phyloP scores from a whole-genome alignment of 2,113 vertebrate species.

The Myiagra hebetior region DNA sequence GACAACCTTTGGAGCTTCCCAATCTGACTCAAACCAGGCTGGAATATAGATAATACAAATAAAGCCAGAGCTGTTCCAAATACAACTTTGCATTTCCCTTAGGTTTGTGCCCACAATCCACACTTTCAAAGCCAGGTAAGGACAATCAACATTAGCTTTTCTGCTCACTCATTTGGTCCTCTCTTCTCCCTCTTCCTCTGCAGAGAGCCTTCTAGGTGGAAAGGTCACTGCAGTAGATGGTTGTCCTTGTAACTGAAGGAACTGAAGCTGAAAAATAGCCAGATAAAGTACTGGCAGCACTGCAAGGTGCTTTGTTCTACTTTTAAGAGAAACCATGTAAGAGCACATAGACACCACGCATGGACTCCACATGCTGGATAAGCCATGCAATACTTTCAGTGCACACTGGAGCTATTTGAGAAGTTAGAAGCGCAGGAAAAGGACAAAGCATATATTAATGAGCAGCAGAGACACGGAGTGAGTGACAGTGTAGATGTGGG shows the following conservation, averaged over 20 bases:
- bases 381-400: background rate
- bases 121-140: background rate
- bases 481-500: background rate
- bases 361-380: background rate
- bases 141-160: conserved; percentile 12
- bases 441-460: background rate
- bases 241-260: background rate
- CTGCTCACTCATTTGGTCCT: conserved; percentile 4
- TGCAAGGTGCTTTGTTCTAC: background rate
- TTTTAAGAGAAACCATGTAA: background rate
- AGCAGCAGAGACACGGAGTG: background rate
- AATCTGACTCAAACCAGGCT: background rate
- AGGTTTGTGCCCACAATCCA: background rate
- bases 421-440: background rate
- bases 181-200: conserved; percentile 28
- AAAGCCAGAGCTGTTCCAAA: background rate
- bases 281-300: background rate
- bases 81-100: background rate
- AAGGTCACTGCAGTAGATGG: background rate
- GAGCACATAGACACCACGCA: background rate
- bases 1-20: background rate
- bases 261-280: background rate
- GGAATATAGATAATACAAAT: background rate
- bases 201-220: background rate
- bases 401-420: background rate